These are phyloP conservation scores for Cyrtonyx montezumae DNA, from an alignment of 2,113 vertebrate species.

Conservation along the genomic window DNA sequence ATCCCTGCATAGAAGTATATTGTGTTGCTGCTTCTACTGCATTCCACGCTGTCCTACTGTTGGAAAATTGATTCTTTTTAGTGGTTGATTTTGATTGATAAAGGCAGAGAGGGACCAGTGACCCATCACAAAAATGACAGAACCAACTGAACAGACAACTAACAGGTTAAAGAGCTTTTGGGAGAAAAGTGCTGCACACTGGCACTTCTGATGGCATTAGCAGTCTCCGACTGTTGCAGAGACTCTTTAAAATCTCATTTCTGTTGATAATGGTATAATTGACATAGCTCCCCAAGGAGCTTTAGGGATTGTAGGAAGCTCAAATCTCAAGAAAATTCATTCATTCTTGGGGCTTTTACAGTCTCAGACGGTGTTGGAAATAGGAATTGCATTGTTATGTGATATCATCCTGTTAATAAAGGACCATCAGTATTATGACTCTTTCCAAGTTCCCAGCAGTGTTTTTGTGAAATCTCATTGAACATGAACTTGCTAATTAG, in stretches of 20 bases:
- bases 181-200: neutral
- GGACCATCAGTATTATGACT: constrained; percentile 5
- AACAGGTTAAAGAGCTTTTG: constrained; percentile 49
- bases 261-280: constrained; percentile 75
- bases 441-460: constrained; percentile 42
- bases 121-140: constrained; percentile 20
- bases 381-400: constrained; percentile 40
- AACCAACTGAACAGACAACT: constrained; percentile 27
- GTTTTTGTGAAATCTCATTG: constrained; percentile 53
- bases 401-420: constrained; percentile 60
- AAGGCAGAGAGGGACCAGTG: constrained; percentile 42
- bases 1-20: constrained; percentile 26
- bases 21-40: constrained; percentile 56
- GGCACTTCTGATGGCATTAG: constrained; percentile 64
- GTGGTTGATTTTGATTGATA: constrained; percentile 69
- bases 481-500: constrained; percentile 54
- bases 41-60: constrained; percentile 41
- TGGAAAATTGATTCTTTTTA: constrained; percentile 66
- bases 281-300: constrained; percentile 74
- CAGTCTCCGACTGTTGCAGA: constrained; percentile 58
- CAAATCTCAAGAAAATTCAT: constrained; percentile 66
- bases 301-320: constrained; percentile 59
- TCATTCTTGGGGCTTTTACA: constrained; percentile 59
- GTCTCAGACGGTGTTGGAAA: constrained; percentile 47
- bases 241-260: constrained; percentile 79